Conservation (phyloP, 1,140 invertebrate genomes). For the Ectropis grisescens region DNA sequence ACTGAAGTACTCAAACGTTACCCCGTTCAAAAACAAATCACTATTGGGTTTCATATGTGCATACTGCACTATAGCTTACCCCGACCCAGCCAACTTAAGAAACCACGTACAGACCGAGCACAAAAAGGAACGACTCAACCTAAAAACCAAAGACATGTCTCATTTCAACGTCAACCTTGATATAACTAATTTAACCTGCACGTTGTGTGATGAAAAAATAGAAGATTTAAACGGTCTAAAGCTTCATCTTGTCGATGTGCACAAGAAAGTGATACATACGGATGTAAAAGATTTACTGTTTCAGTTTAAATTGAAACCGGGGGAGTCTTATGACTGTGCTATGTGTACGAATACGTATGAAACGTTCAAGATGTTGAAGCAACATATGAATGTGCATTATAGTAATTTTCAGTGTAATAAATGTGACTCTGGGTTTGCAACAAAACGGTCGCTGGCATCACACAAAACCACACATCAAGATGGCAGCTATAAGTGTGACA, state of each 20-base stretch:
- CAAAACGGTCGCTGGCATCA: conserved; percentile 35
- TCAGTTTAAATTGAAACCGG: conserved; percentile 44
- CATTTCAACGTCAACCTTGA: conserved; percentile 47
- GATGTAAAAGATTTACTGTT: conserved; percentile 48
- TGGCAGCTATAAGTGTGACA: conserved; percentile 48
- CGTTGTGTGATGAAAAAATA: conserved; percentile 24
- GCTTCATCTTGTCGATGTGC: conserved; percentile 29
- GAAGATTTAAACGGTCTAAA: conserved; percentile 27
- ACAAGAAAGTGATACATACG: conserved; percentile 27
- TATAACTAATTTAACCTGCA: conserved; percentile 27
- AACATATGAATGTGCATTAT: conserved; percentile 62
- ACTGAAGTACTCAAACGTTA: conserved; percentile 36
- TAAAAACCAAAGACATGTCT: conserved; percentile 33
- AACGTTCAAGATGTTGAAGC: conserved; percentile 56
- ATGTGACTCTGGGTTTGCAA: conserved; percentile 38
- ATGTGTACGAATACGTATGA: conserved; percentile 43
- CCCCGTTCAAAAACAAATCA: conserved; percentile 40
- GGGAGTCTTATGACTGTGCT: conserved; percentile 38
- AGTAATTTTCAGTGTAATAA: conserved; percentile 39
- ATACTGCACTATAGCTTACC: conserved; percentile 34
- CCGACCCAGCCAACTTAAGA: conserved; percentile 35
- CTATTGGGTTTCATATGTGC: conserved; percentile 37
- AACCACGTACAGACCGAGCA: conserved; percentile 30
- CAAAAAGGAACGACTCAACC: conserved; percentile 26
- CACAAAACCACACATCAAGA: conserved; percentile 37